phyloP scores from a whole-genome alignment of 2,113 vertebrate species.

The Gavialis gangeticus region DNA sequence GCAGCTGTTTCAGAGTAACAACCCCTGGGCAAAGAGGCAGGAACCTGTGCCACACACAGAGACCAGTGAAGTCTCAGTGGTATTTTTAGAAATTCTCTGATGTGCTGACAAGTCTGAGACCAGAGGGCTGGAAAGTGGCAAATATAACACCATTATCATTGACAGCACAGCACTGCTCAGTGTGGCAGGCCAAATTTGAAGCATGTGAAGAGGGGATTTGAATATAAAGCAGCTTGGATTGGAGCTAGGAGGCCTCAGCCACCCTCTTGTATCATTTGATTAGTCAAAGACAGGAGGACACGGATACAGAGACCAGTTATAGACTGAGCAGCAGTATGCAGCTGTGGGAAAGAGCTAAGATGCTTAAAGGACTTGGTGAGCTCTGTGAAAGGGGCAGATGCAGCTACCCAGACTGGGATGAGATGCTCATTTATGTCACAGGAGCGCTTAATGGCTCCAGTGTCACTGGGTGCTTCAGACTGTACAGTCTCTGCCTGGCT shows the following conservation, averaged over 20 bases:
- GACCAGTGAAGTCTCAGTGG: neutral
- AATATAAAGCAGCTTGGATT: no score
- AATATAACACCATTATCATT: neutral
- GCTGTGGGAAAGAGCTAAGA: neutral
- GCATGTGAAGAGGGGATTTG: neutral
- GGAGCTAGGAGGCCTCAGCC: neutral
- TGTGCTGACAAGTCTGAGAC: neutral
- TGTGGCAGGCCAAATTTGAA: fast-evolving
- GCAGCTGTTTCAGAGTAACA: neutral
- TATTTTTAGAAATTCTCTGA: neutral
- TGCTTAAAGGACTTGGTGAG: neutral
- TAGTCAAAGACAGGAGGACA: neutral
- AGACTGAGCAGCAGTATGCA: neutral
- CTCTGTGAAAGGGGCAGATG: neutral
- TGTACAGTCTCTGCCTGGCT: neutral
- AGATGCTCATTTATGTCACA: neutral
- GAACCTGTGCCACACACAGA: neutral
- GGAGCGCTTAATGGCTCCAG: neutral
- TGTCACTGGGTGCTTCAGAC: neutral
- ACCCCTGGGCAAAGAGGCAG: neutral
- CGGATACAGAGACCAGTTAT: neutral
- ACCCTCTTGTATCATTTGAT: neutral
- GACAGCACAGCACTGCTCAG: neutral
- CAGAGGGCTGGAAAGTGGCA: neutral
- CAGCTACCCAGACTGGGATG: neutral